Conservation (phyloP, 2,113 vertebrate genomes). For the Oxygymnocypris stewartii region DNA sequence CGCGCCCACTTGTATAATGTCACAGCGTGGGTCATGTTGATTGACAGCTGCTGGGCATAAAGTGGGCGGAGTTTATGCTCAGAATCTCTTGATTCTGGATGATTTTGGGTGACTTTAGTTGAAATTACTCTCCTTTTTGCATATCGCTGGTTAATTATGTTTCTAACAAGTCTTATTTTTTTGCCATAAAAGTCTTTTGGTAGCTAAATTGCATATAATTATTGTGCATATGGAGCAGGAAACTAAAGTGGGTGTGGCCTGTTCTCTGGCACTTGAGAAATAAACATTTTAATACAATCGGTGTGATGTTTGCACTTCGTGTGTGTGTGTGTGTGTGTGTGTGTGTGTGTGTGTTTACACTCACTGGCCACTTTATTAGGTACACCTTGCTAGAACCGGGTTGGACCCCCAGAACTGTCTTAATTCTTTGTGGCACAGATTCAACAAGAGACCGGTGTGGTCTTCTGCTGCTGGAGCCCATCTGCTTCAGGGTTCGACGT, state of each 20-base stretch:
- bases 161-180: constrained; percentile 49
- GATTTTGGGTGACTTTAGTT: constrained; percentile 1
- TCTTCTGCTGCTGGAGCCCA: too few relatives aligned
- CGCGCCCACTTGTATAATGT: not conserved
- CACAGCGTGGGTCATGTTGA: not conserved
- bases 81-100: not conserved
- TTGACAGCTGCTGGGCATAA: not conserved
- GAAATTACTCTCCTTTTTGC: constrained; percentile 11
- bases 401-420: too few relatives aligned
- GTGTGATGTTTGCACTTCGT: too few relatives aligned
- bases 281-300: constrained; percentile 58
- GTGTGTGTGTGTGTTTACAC: too few relatives aligned
- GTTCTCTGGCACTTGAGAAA: constrained; percentile 49
- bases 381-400: too few relatives aligned
- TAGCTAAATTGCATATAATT: constrained; percentile 28
- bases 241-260: constrained; percentile 34
- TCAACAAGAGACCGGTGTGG: too few relatives aligned
- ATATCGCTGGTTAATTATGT: constrained; percentile 55
- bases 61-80: not conserved
- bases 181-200: constrained; percentile 45
- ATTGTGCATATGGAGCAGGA: constrained; percentile 44
- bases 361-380: too few relatives aligned
- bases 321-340: too few relatives aligned
- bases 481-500: too few relatives aligned
- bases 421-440: too few relatives aligned